Base-by-base conservation (phyloP, 2,113 vertebrate genomes). In the Hippopotamus amphibius region DNA sequence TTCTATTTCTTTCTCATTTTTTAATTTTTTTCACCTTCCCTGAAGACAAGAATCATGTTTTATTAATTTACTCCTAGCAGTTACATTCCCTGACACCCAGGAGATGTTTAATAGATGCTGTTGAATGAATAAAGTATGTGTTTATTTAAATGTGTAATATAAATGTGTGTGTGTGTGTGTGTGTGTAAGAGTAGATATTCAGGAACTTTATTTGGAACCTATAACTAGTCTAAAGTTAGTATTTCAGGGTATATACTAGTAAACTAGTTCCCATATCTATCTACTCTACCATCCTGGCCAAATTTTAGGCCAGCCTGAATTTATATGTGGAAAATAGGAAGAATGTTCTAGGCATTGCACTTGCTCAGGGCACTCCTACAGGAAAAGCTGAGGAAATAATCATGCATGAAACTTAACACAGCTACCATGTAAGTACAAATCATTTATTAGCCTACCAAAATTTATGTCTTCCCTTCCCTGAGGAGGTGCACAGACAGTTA, bases 141-240 rank as follows among this genome's bases (percentile, higher is more conserved):
- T 93, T 96, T 86, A 86, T 97, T 95, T 93, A 89, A 85, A 72
- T 92, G 26, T 93, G 30, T 86, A 59, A 82, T 74, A 13, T 57
- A 26, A 69, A 15, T 88, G 30, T 81, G 2, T 88, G 22, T 59
- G 4, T 87, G 17, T 90, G 3, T 80, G 30, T 48, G 26, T 88
- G 7, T 26, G 12, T 82, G 6, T 79, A 48, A 63, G 28, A 48
- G 30, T 55, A 87, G 26, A 83, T 93, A 87, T 61, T 95, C 65
- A 90, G 74, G 15, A 90, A 86, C 63, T 53, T 89, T 63, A 41
- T 61, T 84, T 93, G 57, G 22, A 80, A 87, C 2, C 7, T 61
- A 11, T 41, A 81, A 33, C 13, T 61, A 37, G 65, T 89, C 26
- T 90, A 84, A 92, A 80, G 53, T 87, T 74, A 87, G n/a, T 80